A percentile compares a stretch with the other conserved stretches of the same genome.
Conservation (phyloP, 2,113 vertebrate species). For the Rhegmatorhina hoffmannsi region DNA sequence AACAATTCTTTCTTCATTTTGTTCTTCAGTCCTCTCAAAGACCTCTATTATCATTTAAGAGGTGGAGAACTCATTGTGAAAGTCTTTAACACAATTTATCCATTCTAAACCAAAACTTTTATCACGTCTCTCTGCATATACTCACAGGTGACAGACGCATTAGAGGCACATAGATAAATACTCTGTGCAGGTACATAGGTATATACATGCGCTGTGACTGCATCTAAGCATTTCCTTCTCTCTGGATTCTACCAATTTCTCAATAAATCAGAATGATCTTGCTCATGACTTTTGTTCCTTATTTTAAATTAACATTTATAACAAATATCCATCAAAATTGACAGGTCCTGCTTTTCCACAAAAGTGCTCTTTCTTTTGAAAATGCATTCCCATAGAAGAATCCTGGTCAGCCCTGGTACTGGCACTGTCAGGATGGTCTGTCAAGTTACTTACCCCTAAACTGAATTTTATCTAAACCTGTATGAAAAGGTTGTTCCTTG, state of each 20-base stretch:
- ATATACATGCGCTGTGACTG: fast-evolving
- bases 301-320: background rate
- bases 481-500: slow-evolving; percentile 8
- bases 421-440: background rate
- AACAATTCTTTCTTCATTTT: background rate
- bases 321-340: background rate
- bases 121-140: background rate
- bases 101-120: background rate
- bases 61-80: background rate
- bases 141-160: fast-evolving
- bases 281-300: background rate
- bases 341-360: background rate
- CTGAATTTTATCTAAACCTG: background rate
- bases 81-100: background rate
- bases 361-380: background rate
- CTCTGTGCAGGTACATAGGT: background rate
- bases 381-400: background rate
- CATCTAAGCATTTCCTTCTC: background rate
- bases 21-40: background rate
- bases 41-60: background rate
- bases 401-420: background rate
- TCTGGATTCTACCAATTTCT: background rate
- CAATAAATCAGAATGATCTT: background rate
- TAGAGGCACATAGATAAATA: fast-evolving
- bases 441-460: background rate